A percentile compares a stretch with the other conserved stretches of the same genome.
Evolutionary conservation across 2,113 vertebrate genomes (phyloP).

Genomic region (Himantopus leucocephalus): DNA sequence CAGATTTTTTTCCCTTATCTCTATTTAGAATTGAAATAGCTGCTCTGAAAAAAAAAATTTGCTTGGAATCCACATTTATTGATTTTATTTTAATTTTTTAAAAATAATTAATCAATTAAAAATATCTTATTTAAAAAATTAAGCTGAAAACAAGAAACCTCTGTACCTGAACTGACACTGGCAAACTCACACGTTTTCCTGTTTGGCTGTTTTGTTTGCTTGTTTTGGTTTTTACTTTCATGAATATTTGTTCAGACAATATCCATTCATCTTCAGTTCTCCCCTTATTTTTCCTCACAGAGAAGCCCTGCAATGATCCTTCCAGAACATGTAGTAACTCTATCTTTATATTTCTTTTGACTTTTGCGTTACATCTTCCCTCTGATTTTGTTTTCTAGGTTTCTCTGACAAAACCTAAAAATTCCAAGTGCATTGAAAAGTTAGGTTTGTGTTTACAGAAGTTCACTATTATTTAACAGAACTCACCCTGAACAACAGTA

Average conservation of each 20-base stretch:
- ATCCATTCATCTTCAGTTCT: background rate
- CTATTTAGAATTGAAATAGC: background rate
- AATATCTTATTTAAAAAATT: background rate
- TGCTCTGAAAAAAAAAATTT: background rate
- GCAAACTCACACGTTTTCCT: background rate
- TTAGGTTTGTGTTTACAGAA: background rate
- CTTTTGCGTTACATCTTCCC: background rate
- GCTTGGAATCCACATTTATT: background rate
- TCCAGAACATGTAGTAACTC: background rate
- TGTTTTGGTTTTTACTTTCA: background rate
- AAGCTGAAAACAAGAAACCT: background rate
- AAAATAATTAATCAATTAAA: background rate
- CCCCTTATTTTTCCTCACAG: background rate
- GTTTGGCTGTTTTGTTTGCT: background rate
- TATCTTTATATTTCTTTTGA: background rate
- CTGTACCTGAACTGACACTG: background rate
- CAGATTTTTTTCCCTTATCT: background rate
- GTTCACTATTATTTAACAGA: background rate
- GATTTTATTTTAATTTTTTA: background rate
- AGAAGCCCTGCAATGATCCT: background rate
- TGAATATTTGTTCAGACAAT: background rate
- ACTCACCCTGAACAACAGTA: background rate
- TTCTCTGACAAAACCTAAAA: background rate
- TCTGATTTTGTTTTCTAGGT: background rate
- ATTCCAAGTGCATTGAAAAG: background rate